Base-by-base conservation (phyloP, 2,113 vertebrate genomes). In the Leucoraja erinaceus region DNA sequence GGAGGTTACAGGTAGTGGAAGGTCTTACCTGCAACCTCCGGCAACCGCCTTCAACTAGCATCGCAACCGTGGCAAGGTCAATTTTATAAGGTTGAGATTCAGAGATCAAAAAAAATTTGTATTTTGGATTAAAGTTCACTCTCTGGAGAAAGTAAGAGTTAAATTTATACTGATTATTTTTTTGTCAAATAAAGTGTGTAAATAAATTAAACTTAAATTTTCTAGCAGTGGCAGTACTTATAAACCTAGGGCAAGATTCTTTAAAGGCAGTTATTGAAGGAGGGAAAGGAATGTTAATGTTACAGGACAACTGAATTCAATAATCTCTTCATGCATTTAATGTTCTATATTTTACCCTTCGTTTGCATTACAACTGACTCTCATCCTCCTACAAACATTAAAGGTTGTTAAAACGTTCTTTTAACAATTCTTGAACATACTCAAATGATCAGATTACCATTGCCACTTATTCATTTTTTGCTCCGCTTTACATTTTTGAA, bases 261-360 rank as follows among this genome's bases (percentile, higher is more conserved):
- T 70, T 91, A 70, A 68, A 74, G 31, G 20, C 11, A 72, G 66
- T 28, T 25, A 72, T 47, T 91, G 66, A 31, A 68, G 38, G 16
- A 68, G 33, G 68, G 33, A 72, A 91, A 91, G 68, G 66, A 91
- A 91, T 91, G 72, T 91, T 72, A 91, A 91, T 74, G 90, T 74
- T 20, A 88, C 11, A 63, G 59, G 28, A 88, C 31, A 66, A 31
- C 83, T 66, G 66, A 47, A 68, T 18, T 91, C 38, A 72, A 74
- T 91, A 63, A 74, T 54, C 20, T 91, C 90, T 28, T 91, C 90
- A 54, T 38, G 63, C 90, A 47, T 72, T 72, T 47, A 91, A 25
- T 47, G 68, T 74, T 9, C 31, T 12, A 33, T 72, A 38, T 91
- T 91, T 8, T 59, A 81, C 5, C 31, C 28, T 63, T 16, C 1